Evolutionary conservation across 2,888 invertebrate genomes (phyloP).

Genomic region (Adelognathus sp.): DNA sequence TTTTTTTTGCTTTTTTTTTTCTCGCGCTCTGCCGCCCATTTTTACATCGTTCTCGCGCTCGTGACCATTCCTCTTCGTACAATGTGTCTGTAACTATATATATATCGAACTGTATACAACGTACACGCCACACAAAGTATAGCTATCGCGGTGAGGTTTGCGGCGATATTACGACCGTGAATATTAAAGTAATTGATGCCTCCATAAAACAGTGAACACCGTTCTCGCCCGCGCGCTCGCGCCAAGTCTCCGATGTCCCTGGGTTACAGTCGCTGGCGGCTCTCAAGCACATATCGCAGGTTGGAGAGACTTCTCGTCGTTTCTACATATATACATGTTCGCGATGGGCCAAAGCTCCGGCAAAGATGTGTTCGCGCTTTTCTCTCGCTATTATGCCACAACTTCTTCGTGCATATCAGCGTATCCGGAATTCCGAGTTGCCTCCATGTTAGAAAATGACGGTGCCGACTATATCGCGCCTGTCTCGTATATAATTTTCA

Average conservation of each 20-base stretch:
- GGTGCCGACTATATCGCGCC: slow-evolving; percentile 52
- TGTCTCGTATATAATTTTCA: slow-evolving; percentile 61
- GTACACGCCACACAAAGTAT: neutral
- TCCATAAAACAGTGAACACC: slow-evolving; percentile 73
- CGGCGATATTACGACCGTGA: slow-evolving; percentile 73
- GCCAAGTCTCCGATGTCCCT: slow-evolving; percentile 67
- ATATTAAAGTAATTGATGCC: slow-evolving; percentile 78
- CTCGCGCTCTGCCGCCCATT: slow-evolving; percentile 10
- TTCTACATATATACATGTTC: no score
- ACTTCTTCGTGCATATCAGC: slow-evolving; percentile 12
- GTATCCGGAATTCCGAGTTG: slow-evolving; percentile 37
- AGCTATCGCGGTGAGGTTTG: slow-evolving; percentile 43
- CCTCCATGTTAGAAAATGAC: slow-evolving; percentile 47
- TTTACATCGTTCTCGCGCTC: slow-evolving; percentile 22
- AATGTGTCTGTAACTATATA: no score
- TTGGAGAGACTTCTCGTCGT: neutral
- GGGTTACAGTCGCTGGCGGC: slow-evolving; percentile 61
- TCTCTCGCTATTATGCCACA: neutral
- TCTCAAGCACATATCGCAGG: slow-evolving; percentile 56
- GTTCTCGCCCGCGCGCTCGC: slow-evolving; percentile 7
- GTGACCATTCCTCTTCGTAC: slow-evolving; percentile 44
- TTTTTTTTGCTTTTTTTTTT: slow-evolving; percentile 24
- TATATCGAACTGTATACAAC: slow-evolving; percentile 3
- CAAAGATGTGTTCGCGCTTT: slow-evolving; percentile 35
- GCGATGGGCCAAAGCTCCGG: slow-evolving; percentile 44